Percentiles rank a stretch among this genome's conserved stretches.
phyloP scores from a whole-genome alignment of 2,888 invertebrate species.

The Coleophora flavipennella region DNA sequence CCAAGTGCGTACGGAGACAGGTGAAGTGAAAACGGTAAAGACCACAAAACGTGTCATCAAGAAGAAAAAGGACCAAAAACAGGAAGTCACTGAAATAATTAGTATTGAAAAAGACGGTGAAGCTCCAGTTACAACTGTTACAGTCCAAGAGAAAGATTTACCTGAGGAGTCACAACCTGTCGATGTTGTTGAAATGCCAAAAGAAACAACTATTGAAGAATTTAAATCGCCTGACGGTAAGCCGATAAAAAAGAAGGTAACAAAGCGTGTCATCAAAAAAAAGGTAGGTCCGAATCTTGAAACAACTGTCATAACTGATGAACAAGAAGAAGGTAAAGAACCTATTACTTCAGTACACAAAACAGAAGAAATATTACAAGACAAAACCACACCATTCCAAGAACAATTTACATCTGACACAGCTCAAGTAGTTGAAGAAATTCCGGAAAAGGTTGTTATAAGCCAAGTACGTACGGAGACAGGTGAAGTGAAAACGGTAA shows the following conservation, averaged over 20 bases:
- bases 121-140: conserved; percentile 16
- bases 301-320: conserved; percentile 49
- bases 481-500: conserved; percentile 14
- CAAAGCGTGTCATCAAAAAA: conserved; percentile 40
- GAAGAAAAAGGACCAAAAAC: conserved; percentile 27
- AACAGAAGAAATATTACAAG: conserved; percentile 19
- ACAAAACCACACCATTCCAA: conserved; percentile 18
- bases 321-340: conserved; percentile 27
- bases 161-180: conserved; percentile 9
- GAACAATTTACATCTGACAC: conserved; percentile 13
- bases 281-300: conserved; percentile 47
- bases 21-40: conserved; percentile 27
- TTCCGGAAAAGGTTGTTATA: conserved; percentile 16
- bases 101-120: conserved; percentile 20
- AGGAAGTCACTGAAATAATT: conserved; percentile 22
- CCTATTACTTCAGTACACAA: conserved; percentile 11
- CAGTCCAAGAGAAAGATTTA: conserved; percentile 8
- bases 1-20: conserved; percentile 10
- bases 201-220: conserved; percentile 28
- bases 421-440: conserved; percentile 29
- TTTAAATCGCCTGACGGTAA: conserved; percentile 12
- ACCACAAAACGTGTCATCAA: conserved; percentile 29
- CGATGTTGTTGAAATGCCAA: conserved; percentile 30
- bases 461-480: conserved; percentile 15
- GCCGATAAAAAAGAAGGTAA: conserved; percentile 15